Percentiles rank a stretch among this genome's conserved stretches.
Evolutionary conservation across 1,140 invertebrate genomes (phyloP).

Genomic region (Calycopis cecrops): DNA sequence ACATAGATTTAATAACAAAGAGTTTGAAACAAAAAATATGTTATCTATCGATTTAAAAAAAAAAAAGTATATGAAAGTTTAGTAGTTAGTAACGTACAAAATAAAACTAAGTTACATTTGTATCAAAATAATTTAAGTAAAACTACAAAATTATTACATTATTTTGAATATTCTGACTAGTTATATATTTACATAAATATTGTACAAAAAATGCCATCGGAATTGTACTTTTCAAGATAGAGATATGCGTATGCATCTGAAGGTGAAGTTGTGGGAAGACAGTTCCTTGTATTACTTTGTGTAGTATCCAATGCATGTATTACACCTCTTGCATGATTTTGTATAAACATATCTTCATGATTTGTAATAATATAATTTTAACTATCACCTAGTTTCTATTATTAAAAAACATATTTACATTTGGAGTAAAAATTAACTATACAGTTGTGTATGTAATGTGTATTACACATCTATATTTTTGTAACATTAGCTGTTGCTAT

Average conservation of each 20-base stretch:
- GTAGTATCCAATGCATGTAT: no score
- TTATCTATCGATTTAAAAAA: neutral
- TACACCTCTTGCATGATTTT: neutral
- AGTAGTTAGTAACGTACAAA: slow-evolving; percentile 50
- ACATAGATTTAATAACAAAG: neutral
- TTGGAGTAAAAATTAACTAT: neutral
- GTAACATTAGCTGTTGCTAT: neutral
- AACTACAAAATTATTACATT: slow-evolving; percentile 17
- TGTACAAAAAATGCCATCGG: neutral
- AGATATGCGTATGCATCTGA: neutral
- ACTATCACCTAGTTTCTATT: neutral
- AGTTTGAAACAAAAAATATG: neutral
- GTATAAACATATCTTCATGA: neutral
- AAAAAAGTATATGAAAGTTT: slow-evolving; percentile 2
- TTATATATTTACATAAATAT: slow-evolving; percentile 15
- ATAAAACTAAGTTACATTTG: slow-evolving; percentile 27
- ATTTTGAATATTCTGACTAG: slow-evolving; percentile 8
- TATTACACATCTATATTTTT: neutral
- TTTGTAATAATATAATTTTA: neutral
- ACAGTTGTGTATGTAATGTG: neutral
- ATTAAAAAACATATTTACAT: neutral
- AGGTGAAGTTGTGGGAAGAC: no score
- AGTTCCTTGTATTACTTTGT: no score
- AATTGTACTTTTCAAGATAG: slow-evolving; percentile 4
- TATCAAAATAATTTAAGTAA: slow-evolving; percentile 7